These are phyloP conservation scores for Caenorhabditis plicata DNA, from an alignment of 2,888 invertebrate species.

Conservation along the genomic window DNA sequence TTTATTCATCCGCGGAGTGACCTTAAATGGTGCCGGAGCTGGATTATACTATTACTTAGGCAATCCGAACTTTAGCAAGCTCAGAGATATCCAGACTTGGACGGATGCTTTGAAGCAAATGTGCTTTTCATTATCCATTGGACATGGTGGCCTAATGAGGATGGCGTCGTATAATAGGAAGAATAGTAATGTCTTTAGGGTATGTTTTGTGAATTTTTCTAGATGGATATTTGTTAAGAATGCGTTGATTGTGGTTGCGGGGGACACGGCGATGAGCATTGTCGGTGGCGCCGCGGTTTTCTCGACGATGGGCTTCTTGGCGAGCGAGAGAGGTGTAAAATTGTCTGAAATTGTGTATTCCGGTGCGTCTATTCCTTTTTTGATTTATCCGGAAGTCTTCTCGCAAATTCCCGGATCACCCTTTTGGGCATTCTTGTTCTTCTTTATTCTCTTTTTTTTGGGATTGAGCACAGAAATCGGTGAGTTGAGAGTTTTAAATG, in stretches of 20 bases:
- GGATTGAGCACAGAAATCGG: constrained; percentile 53
- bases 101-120: constrained; percentile 54
- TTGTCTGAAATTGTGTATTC: constrained; percentile 22
- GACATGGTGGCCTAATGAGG: constrained; percentile 53
- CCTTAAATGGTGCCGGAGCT: constrained; percentile 46
- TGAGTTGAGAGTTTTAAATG: neutral
- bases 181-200: constrained; percentile 51
- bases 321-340: constrained; percentile 5
- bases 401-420: constrained; percentile 63
- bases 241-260: constrained; percentile 51
- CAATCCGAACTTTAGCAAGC: constrained; percentile 42
- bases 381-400: constrained; percentile 66
- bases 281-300: constrained; percentile 52
- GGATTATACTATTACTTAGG: constrained; percentile 50
- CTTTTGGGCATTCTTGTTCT: constrained; percentile 66
- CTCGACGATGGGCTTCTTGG: constrained; percentile 49
- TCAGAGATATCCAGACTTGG: constrained; percentile 51
- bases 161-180: constrained; percentile 53
- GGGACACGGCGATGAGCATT: constrained; percentile 51
- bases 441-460: constrained; percentile 66
- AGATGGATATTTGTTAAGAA: constrained; percentile 23
- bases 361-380: constrained; percentile 66
- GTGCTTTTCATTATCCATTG: constrained; percentile 56
- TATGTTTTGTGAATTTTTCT: neutral
- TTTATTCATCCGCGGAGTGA: constrained; percentile 54